Evolutionary conservation across 2,113 vertebrate genomes (phyloP), one percentile per base, ranked within the genome.

Genomic region (Scortum barcoo): DNA sequence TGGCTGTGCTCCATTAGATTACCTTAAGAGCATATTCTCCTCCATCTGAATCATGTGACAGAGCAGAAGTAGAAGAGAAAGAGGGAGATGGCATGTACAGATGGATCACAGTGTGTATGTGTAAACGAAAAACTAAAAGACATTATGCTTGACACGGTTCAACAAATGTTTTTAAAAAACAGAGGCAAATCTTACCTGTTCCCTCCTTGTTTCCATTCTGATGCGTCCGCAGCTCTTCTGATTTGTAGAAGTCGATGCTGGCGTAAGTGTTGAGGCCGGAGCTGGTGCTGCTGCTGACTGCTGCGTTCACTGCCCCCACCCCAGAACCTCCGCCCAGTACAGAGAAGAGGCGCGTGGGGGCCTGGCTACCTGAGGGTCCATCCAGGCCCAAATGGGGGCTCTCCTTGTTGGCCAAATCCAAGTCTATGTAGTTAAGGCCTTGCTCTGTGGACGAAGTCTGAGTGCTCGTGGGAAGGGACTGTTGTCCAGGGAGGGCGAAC

Each of bases 181-280:
- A 51, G 24, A n/a, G 17, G 22, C 4, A 48, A 53, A 40, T 78
- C 91, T 82, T 86, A 96, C 96, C 96, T 90, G 95, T 95, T 81
- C 92, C 90, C 42, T 94, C 91, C 42, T 92, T 92, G 88, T 79
- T 92, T 61, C 86, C 90, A 44, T 89, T 93, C 81, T 92, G 68
- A 66, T 92, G 95, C 8, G 91, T 90, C 33, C 94, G 90, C 79
- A 95, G 91, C 87, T 95, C 95, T 53, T 89, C 80, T 2, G 94
- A 94, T 86, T 95, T 96, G 90, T 96, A 96, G 92, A 97, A 97
- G 89, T 97, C 93, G 1, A 96, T 96, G 94, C 94, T 94, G 84
- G 95, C 94, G 0, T 97, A 97, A 5, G 92, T 95, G 78, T 96
- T 96, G 28, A 92, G 91, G 72, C 81, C 93, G 50, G 94, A 94